phyloP scores from a whole-genome alignment of 2,797 vertebrate species.

The Hypotaenidia okinawae region DNA sequence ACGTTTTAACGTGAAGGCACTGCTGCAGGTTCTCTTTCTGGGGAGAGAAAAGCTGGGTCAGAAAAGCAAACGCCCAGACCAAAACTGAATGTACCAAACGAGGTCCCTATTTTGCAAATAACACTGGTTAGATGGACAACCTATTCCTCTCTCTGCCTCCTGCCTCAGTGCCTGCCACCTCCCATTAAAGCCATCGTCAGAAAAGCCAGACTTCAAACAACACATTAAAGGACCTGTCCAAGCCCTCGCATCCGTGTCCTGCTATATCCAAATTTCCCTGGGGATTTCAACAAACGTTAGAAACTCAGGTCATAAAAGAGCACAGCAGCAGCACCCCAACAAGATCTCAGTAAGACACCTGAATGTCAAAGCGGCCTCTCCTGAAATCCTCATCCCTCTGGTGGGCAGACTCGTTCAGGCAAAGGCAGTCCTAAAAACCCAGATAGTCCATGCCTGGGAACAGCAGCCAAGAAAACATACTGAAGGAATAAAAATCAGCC shows the following conservation, averaged over 20 bases:
- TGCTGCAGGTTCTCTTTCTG: neutral
- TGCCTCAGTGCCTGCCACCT: neutral
- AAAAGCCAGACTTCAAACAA: neutral
- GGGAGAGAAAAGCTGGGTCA: neutral
- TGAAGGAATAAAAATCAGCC: neutral
- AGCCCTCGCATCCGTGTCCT: neutral
- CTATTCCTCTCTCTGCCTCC: neutral
- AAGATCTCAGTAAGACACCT: neutral
- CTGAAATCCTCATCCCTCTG: neutral
- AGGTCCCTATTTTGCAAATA: neutral
- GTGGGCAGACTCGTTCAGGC: neutral
- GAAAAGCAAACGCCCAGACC: neutral
- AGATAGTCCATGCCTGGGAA: neutral
- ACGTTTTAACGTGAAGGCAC: neutral
- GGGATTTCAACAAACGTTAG: neutral
- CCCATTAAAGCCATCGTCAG: neutral
- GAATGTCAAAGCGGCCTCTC: neutral
- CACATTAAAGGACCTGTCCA: neutral
- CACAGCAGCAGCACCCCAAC: neutral
- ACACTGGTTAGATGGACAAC: fast-evolving
- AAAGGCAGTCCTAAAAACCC: neutral
- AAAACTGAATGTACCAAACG: neutral
- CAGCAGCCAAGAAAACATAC: constrained; percentile 3
- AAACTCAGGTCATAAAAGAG: neutral
- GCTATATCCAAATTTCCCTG: neutral